These are phyloP conservation scores for Thalassophryne amazonica DNA, from an alignment of 2,797 vertebrate species.

Conservation along the genomic window DNA sequence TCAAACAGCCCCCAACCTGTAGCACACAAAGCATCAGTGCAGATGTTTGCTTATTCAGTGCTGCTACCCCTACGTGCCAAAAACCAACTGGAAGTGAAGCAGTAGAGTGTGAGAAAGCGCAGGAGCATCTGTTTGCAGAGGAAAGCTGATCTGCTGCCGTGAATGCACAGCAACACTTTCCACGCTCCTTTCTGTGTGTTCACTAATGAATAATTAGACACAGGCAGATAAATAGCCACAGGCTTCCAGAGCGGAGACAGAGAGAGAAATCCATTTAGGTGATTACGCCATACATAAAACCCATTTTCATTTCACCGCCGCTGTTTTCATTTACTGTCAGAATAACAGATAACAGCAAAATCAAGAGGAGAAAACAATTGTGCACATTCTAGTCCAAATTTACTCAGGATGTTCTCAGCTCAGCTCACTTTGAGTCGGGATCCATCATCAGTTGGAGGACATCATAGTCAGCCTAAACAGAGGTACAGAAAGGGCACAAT, in stretches of 20 bases:
- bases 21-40: too few species aligned
- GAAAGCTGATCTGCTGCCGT: conserved; percentile 9
- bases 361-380: conserved; percentile 67
- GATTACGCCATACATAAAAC: conserved; percentile 82
- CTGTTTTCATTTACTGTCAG: conserved; percentile 72
- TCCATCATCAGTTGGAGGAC: too few species aligned
- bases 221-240: conserved; percentile 79
- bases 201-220: conserved; percentile 82
- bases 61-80: neutral
- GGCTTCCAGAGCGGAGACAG: conserved; percentile 52
- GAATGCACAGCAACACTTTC: conserved; percentile 46
- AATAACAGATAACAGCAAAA: conserved; percentile 76
- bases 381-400: conserved; percentile 39
- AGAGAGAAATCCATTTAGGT: conserved; percentile 76
- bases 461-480: too few species aligned
- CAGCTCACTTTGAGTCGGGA: conserved; percentile 18
- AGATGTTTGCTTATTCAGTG: neutral
- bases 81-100: neutral
- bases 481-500: too few species aligned
- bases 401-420: conserved; percentile 29
- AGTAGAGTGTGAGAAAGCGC: neutral
- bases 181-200: conserved; percentile 61
- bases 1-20: too few species aligned
- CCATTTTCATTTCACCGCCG: conserved; percentile 76
- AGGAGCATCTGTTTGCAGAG: conserved; percentile 1